A percentile compares a stretch with the other conserved stretches of the same genome.
phyloP scores from a whole-genome alignment of 1,140 invertebrate genomes.

The Oedothorax gibbosus region DNA sequence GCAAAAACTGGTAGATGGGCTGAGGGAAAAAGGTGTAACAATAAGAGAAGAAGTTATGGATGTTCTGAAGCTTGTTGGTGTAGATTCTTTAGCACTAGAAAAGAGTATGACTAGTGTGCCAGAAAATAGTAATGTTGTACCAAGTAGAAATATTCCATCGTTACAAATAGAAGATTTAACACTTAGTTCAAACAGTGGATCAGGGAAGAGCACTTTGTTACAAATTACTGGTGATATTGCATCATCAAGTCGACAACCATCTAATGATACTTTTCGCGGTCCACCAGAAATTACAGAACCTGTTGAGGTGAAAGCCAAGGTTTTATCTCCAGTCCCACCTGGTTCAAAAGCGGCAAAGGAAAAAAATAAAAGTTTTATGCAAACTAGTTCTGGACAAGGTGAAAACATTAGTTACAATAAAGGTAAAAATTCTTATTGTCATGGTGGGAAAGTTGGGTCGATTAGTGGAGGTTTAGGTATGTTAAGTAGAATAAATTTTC shows the following conservation, averaged over 20 bases:
- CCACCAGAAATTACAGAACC: not conserved
- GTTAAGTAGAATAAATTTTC: not conserved
- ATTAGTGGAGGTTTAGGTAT: not conserved
- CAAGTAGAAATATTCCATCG: not conserved
- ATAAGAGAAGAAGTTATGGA: too few species aligned
- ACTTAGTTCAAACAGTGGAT: conserved; percentile 1
- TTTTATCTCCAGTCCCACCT: not conserved
- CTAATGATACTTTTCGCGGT: not conserved
- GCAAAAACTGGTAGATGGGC: too few species aligned
- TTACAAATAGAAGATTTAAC: conserved; percentile 1
- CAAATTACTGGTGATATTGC: not conserved
- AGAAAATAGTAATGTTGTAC: not conserved
- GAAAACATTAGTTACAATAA: not conserved
- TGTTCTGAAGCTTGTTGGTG: not conserved
- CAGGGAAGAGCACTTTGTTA: not conserved
- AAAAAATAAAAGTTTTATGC: not conserved
- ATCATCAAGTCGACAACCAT: not conserved
- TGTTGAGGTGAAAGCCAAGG: not conserved
- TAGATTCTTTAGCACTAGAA: not conserved
- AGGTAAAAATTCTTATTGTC: too few species aligned
- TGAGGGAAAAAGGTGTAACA: too few species aligned
- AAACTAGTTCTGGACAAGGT: not conserved
- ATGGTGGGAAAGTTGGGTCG: too few species aligned
- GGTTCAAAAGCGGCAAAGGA: conserved; percentile 2
- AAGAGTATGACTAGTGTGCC: not conserved